Percentiles rank a stretch among this genome's conserved stretches.
Evolutionary conservation across 2,797 vertebrate species (phyloP).

Genomic region (Molothrus ater): DNA sequence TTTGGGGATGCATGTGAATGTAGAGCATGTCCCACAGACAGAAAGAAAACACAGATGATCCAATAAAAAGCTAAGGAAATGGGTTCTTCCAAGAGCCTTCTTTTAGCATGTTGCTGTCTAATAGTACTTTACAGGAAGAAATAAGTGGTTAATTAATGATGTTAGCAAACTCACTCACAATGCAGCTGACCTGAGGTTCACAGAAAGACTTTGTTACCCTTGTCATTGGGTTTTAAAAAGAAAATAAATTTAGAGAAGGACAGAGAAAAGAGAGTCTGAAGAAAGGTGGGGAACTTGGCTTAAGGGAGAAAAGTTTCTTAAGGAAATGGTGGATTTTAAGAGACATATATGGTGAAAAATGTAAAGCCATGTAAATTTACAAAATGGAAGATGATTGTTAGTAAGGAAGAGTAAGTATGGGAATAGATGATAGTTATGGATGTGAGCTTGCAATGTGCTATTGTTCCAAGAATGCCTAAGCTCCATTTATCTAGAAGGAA

Average conservation of each 20-base stretch:
- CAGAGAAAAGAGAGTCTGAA: neutral
- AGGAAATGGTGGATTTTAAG: neutral
- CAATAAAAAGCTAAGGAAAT: neutral
- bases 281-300: neutral
- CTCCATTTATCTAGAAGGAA: neutral
- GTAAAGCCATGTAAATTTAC: neutral
- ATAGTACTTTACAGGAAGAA: neutral
- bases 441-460: slow-evolving; percentile 46
- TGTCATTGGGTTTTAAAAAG: neutral
- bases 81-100: neutral
- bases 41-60: neutral
- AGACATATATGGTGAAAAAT: neutral
- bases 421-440: neutral
- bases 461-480: neutral
- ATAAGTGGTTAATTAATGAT: neutral
- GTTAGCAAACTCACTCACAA: neutral
- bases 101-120: neutral
- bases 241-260: neutral
- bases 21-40: neutral
- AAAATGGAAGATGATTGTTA: neutral
- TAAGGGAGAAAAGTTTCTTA: neutral
- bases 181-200: neutral
- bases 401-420: neutral
- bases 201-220: neutral
- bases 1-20: neutral